Base-by-base conservation (phyloP, 2,888 invertebrate species). In the Drosophila mettleri region DNA sequence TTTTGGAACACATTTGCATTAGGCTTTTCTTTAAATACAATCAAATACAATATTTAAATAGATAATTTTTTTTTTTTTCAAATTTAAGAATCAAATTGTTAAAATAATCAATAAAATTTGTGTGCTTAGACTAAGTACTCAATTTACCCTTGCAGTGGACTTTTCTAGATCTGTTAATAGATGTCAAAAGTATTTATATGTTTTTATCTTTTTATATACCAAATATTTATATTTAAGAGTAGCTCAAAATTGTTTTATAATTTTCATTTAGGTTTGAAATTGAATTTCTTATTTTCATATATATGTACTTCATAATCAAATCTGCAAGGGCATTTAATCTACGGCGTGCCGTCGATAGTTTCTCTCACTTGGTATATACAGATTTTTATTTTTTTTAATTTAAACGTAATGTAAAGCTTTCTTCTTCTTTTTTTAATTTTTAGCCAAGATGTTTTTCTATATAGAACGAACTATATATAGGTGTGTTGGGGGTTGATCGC, bases 1-100 rank as follows among this genome's bases (percentile, higher is more conserved):
- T 81, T 68, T 53, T 82, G 86, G 88, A 83, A 83, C 83, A 83
- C 86, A 83, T 83, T 72, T 70, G 77, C 71, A 74, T 61, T 67
- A 86, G 53, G 66, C 74, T 68, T 65, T 68, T 65, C 16, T 60
- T 69, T 60, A 70, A 79, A 54, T 80, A 52, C 39, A 65, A 49
- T 54, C 51, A 27, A 48, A 48, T 48, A 48, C 31, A 43, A 62
- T 33, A 65, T 64, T 54, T 36, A 8, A 24, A 39, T 43, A 24
- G 24, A 1, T 29, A 6, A 6, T 14, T 52, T 58, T 58, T 60
- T 60, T 60, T 14, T 52, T 58, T 58, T 60, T 60, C 62, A 68
- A 70, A 64, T 71, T 46, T 45, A 65, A 52, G 38, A 55, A 48
- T 36, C 33, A 27, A 70, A 75, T 22, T 34, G 39, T 54, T 10